Base-by-base conservation (phyloP, 2,113 vertebrate species). In the Oryzias curvinotus region DNA sequence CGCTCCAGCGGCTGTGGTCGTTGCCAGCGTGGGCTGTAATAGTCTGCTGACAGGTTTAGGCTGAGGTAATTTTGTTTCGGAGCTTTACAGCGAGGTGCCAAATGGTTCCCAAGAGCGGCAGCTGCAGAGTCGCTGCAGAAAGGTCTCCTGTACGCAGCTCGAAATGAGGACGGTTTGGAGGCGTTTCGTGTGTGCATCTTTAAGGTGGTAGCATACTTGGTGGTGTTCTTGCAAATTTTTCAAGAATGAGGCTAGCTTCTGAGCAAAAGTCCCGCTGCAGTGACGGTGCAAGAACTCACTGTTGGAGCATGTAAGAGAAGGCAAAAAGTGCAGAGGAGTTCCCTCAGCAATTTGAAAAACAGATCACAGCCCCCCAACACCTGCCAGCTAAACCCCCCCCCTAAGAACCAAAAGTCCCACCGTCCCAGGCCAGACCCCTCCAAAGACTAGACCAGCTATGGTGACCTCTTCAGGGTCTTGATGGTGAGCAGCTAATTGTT, bases 21-120 rank as follows among this genome's bases (percentile, higher is more conserved):
- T 87, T 88, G 88, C 84, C 81, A 77, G 85, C 68, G 78, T 81
- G 86, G 85, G 83, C 83, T 83, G 84, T 91, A 92, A 92, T 87
- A 89, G 88, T 85, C 73, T 90, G 91, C 85, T 91, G 91, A 93
- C 89, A 92, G 90, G 82, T 92, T 90, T 86, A 89, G 88, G 80
- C 87, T 89, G 89, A 91, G 87, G 85, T 90, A 82, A 91, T 91
- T 87, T 78, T 73, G 85, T 90, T 89, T 77, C 84, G 36, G 71
- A 75, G 74, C 78, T 80, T 82, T 81, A 80, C 75, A 80, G 80
- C 76, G 81, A 90, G 84, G 85, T 82, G 83, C 85, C 86, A 89
- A 86, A 89, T 85, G 78, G 78, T 69, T 79, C 86, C 85, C 77
- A 79, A 69, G 71, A 57, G 53, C 45, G 52, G 57, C 21, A 74